phyloP scores from a whole-genome alignment of 2,113 vertebrate genomes.

The Hyaena hyaena region DNA sequence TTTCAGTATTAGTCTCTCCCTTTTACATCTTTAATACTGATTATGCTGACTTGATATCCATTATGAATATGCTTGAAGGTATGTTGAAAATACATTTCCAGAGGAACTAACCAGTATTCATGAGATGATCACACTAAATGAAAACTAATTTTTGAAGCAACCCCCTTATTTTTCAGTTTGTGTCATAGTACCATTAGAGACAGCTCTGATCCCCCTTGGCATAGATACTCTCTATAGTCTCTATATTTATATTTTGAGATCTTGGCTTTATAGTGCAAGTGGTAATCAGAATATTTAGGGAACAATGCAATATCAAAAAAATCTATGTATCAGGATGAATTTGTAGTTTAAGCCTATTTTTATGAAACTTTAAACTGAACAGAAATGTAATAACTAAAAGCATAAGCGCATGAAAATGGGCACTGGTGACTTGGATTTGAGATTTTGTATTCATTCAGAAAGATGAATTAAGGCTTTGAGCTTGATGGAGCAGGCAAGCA shows the following conservation, averaged over 20 bases:
- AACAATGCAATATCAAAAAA: constrained; percentile 26
- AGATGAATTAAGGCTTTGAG: not conserved
- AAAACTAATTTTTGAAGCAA: not conserved
- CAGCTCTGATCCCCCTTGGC: not conserved
- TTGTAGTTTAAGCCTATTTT: not conserved
- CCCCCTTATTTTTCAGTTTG: not conserved
- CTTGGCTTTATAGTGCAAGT: not conserved
- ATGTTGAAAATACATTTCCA: not conserved
- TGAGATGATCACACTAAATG: not conserved
- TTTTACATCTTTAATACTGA: not conserved
- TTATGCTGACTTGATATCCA: not conserved
- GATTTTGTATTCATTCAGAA: constrained; percentile 32
- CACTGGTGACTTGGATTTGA: not conserved
- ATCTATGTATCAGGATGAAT: not conserved
- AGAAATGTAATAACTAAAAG: constrained; percentile 42
- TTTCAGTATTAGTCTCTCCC: not conserved
- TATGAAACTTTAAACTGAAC: constrained; percentile 50
- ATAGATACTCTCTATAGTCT: not conserved
- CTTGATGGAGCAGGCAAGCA: not conserved
- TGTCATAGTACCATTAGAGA: not conserved
- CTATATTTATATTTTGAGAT: not conserved
- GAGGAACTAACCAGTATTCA: constrained; percentile 18
- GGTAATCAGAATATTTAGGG: constrained; percentile 14
- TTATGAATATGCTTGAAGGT: not conserved
- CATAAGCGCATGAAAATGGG: not conserved